phyloP scores from a whole-genome alignment of 2,113 vertebrate genomes.

The Tinamus guttatus region DNA sequence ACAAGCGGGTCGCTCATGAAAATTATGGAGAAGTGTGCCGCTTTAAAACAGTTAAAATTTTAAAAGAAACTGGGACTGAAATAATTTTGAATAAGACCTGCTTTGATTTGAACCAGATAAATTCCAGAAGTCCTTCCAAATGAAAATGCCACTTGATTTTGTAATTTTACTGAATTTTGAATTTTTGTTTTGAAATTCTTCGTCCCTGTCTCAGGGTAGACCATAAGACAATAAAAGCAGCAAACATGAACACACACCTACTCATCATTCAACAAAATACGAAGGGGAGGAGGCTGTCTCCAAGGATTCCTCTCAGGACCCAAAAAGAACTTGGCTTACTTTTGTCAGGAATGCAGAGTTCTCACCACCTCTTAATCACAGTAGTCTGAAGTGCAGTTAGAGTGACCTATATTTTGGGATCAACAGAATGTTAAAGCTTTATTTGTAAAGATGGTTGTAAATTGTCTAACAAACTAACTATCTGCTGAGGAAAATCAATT shows the following conservation, averaged over 20 bases:
- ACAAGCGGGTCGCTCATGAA: accelerated
- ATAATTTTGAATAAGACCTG: accelerated
- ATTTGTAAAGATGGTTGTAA: background rate
- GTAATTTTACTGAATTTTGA: background rate
- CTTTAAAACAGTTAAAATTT: background rate
- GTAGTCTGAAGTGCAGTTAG: background rate
- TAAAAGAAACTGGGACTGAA: background rate
- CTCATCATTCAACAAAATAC: background rate
- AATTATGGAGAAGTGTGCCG: background rate
- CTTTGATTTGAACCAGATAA: background rate
- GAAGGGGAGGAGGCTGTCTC: accelerated
- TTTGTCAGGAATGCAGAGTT: background rate
- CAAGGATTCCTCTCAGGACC: background rate
- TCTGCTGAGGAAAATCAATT: background rate
- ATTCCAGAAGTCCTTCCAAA: background rate
- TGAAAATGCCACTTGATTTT: background rate
- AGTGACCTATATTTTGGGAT: background rate
- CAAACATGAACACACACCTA: background rate
- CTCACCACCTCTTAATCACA: background rate
- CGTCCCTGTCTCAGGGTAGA: background rate
- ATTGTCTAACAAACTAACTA: background rate
- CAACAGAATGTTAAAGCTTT: background rate
- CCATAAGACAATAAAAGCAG: background rate
- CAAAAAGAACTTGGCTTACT: background rate
- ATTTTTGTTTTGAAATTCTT: too few species aligned